Evolutionary conservation across 1,140 invertebrate species (phyloP).

Genomic region (Yoshiicerus persimilis): DNA sequence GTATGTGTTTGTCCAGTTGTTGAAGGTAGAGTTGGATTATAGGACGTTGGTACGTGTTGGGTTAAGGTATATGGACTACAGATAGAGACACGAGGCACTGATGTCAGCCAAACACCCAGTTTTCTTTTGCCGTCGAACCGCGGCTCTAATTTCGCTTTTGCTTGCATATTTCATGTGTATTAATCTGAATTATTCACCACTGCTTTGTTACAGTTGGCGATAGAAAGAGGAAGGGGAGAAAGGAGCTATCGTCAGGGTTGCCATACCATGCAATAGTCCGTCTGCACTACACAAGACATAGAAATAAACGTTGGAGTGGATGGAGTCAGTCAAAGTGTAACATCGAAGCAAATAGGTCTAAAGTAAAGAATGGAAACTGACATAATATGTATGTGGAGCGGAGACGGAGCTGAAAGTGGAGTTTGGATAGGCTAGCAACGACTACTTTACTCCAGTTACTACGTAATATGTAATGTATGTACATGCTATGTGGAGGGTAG

Average conservation of each 20-base stretch:
- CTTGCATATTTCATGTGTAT: slow-evolving; percentile 39
- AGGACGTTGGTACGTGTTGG: background rate
- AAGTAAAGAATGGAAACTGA: background rate
- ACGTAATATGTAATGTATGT: background rate
- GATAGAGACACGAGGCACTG: background rate
- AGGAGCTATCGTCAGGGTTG: background rate
- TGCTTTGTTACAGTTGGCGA: slow-evolving; percentile 38
- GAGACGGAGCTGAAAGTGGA: background rate
- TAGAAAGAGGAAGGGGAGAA: slow-evolving; percentile 5
- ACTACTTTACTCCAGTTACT: too few species aligned
- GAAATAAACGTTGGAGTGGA: background rate
- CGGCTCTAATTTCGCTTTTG: slow-evolving; percentile 22
- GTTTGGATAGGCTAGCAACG: too few species aligned
- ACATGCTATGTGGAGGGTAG: too few species aligned
- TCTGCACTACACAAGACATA: background rate
- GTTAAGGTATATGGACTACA: background rate
- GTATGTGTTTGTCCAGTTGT: background rate
- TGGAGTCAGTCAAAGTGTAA: background rate
- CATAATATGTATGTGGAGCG: background rate
- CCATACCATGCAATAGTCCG: background rate
- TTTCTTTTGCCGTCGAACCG: slow-evolving; percentile 8
- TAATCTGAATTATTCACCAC: slow-evolving; percentile 36
- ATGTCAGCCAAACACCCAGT: background rate
- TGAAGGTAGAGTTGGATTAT: too few species aligned
- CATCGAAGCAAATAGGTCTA: background rate